These are phyloP conservation scores for Actinostola sp. DNA, from an alignment of 92 coral and sea anemone genomes.

Conservation along the genomic window DNA sequence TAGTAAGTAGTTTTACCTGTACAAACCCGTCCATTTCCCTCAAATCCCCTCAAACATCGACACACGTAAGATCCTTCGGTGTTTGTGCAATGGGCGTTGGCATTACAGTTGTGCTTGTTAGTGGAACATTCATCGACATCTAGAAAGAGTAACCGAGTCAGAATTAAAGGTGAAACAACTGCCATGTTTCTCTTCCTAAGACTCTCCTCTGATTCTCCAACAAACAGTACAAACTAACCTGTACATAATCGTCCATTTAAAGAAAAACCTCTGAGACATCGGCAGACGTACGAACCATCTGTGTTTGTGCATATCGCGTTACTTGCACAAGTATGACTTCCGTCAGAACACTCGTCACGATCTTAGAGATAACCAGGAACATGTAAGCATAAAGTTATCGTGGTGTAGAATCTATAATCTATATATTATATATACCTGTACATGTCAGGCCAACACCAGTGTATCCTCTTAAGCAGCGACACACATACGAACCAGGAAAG, in stretches of 20 bases:
- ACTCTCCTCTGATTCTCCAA: too few species aligned
- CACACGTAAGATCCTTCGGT: constrained; percentile 70
- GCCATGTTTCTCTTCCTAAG: too few species aligned
- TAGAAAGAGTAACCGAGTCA: constrained; percentile 4
- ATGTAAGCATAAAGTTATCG: too few species aligned
- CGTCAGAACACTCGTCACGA: background rate
- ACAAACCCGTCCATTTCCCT: constrained; percentile 69
- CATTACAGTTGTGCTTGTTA: constrained; percentile 32
- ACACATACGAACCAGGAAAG: constrained; percentile 21
- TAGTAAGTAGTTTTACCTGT: constrained; percentile 50
- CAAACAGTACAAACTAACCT: too few species aligned
- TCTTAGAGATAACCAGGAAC: background rate
- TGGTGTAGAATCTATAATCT: too few species aligned
- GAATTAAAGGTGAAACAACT: too few species aligned
- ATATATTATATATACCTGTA: background rate
- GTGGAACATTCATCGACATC: constrained; percentile 61
- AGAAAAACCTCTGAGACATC: too few species aligned
- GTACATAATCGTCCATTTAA: too few species aligned
- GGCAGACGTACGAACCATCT: too few species aligned
- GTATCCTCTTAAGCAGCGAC: constrained; percentile 32
- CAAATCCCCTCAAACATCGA: constrained; percentile 58
- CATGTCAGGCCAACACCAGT: constrained; percentile 16
- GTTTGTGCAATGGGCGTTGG: constrained; percentile 71
- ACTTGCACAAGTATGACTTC: background rate
- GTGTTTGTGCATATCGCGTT: too few species aligned